Evolutionary conservation across 92 coral and sea anemone genomes (phyloP).

Genomic region (Paramuricea clavata): DNA sequence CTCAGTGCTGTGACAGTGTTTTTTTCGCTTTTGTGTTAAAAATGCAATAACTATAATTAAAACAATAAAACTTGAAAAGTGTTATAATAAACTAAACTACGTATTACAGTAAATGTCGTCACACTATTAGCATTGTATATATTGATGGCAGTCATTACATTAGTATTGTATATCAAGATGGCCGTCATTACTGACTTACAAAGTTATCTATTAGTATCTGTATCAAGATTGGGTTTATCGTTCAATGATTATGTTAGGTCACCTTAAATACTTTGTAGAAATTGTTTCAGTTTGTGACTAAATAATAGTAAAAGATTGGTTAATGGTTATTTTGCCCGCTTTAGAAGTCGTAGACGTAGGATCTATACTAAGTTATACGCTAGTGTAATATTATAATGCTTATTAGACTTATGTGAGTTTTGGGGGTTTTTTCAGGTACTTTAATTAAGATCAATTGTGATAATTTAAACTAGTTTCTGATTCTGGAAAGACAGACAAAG

Average conservation of each 20-base stretch:
- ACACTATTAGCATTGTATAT: slow-evolving; percentile 20
- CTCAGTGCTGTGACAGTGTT: background rate
- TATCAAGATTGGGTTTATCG: slow-evolving; percentile 19
- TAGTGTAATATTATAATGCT: slow-evolving; percentile 22
- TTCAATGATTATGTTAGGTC: slow-evolving; percentile 19
- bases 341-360: slow-evolving; percentile 15
- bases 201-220: background rate
- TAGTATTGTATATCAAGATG: slow-evolving; percentile 12
- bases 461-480: slow-evolving; percentile 1
- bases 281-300: background rate
- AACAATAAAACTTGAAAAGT: background rate
- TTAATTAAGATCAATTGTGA: slow-evolving; percentile 10
- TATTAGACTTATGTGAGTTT: background rate
- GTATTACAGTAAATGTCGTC: background rate
- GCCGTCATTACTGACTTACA: slow-evolving; percentile 26
- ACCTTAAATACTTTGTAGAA: slow-evolving; percentile 1
- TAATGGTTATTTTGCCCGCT: slow-evolving; percentile 10
- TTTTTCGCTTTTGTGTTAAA: background rate
- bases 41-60: no score
- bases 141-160: background rate
- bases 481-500: background rate
- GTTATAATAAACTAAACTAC: slow-evolving; percentile 11
- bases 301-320: slow-evolving; percentile 4
- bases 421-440: slow-evolving; percentile 16
- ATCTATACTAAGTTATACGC: background rate